A percentile compares a stretch with the other conserved stretches of the same genome.
These are phyloP conservation scores for Baccha elongata DNA, from an alignment of 2,888 invertebrate species.

Conservation along the genomic window DNA sequence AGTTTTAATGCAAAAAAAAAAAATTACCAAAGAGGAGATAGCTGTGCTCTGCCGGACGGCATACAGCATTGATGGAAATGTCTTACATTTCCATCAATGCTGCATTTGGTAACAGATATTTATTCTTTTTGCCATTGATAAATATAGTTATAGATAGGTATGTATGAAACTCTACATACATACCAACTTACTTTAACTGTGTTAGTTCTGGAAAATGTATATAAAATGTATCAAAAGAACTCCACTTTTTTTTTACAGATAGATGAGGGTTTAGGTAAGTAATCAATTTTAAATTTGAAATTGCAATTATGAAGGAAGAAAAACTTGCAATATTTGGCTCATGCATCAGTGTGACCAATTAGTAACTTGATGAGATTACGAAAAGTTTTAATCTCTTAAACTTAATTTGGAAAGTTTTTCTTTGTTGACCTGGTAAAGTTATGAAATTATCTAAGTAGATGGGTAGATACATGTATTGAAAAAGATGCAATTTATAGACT, in stretches of 20 bases:
- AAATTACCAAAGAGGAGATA: constrained; percentile 13
- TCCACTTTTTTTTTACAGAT: constrained; percentile 55
- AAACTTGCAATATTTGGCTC: no score
- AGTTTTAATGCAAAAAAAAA: constrained; percentile 45
- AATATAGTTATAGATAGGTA: neutral
- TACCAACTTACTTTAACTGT: constrained; percentile 1
- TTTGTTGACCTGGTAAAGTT: no score
- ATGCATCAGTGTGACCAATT: neutral
- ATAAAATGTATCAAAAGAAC: constrained; percentile 14
- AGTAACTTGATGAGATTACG: no score
- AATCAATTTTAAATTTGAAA: constrained; percentile 5
- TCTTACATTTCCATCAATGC: no score
- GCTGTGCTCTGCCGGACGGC: constrained; percentile 7
- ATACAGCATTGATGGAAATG: constrained; percentile 55
- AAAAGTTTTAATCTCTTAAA: no score
- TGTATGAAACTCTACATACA: neutral
- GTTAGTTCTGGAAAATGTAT: neutral
- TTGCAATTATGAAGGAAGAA: no score
- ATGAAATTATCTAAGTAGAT: no score
- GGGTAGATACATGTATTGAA: no score
- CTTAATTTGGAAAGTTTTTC: no score
- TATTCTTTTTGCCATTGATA: constrained; percentile 33
- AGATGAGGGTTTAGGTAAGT: neutral
- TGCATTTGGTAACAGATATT: constrained; percentile 22
- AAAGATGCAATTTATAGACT: no score